These are phyloP conservation scores for Chymomyza amoena DNA, from an alignment of 2,888 invertebrate species.

Conservation along the genomic window DNA sequence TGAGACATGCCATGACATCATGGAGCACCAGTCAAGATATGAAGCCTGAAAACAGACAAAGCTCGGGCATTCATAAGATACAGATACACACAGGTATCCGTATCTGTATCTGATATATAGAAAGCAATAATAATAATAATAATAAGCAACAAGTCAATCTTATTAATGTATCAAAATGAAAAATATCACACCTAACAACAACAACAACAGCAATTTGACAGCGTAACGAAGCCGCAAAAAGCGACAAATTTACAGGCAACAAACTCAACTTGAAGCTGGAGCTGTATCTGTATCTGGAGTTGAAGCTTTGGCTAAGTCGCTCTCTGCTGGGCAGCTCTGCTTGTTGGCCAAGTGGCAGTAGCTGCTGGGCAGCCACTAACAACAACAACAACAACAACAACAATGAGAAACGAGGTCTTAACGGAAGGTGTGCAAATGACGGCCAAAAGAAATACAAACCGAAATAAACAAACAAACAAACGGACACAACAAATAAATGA, in stretches of 20 bases:
- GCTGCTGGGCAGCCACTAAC: not conserved
- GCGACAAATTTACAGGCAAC: constrained; percentile 9
- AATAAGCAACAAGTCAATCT: constrained; percentile 14
- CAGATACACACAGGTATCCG: constrained; percentile 13
- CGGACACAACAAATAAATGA: constrained; percentile 16
- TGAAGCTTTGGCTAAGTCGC: not conserved
- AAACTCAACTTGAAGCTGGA: not conserved
- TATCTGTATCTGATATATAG: not conserved
- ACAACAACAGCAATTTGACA: constrained; percentile 5
- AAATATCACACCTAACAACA: constrained; percentile 16
- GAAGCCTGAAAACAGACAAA: constrained; percentile 21
- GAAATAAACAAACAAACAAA: constrained; percentile 40
- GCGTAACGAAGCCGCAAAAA: not conserved
- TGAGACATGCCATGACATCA: constrained; percentile 53
- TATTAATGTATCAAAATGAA: constrained; percentile 32
- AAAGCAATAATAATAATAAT: not conserved
- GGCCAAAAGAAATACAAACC: constrained; percentile 33
- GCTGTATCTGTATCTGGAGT: not conserved
- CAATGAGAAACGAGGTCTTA: constrained; percentile 33
- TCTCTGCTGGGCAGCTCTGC: not conserved
- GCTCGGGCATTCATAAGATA: constrained; percentile 27
- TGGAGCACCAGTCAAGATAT: constrained; percentile 1
- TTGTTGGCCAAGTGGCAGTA: too few species aligned
- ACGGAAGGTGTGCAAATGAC: constrained; percentile 19
- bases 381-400: constrained; percentile 8